Evolutionary conservation across 2,797 vertebrate species (phyloP).

Genomic region (Stomatorhinus walkeri): DNA sequence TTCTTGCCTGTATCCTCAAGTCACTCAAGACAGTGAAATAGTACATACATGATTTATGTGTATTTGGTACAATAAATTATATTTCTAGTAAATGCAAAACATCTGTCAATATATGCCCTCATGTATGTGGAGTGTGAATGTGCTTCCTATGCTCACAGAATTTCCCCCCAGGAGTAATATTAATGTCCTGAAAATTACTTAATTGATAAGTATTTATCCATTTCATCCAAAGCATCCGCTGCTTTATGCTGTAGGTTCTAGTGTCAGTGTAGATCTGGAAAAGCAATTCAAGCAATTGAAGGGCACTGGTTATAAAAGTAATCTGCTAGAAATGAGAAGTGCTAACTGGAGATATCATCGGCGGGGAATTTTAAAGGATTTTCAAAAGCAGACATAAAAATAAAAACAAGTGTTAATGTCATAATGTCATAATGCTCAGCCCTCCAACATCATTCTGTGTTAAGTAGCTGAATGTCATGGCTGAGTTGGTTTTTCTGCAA

Average conservation of each 20-base stretch:
- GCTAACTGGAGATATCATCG: background rate
- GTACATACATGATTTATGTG: background rate
- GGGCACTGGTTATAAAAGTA: background rate
- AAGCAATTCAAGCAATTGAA: background rate
- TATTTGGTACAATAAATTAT: background rate
- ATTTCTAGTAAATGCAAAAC: background rate
- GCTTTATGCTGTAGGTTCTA: background rate
- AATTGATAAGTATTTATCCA: background rate
- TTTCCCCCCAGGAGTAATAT: background rate
- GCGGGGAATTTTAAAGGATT: background rate
- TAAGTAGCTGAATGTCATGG: background rate
- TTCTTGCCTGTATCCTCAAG: background rate
- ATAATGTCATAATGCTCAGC: background rate
- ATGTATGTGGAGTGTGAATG: background rate
- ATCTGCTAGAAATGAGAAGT: background rate
- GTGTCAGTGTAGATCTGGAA: background rate
- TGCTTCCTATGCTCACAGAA: background rate
- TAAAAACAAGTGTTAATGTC: background rate
- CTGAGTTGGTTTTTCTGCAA: background rate
- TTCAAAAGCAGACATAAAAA: background rate
- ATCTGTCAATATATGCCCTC: background rate
- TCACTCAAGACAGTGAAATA: background rate
- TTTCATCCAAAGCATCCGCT: background rate
- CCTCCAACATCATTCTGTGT: background rate
- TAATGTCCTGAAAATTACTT: background rate